Percentiles rank a stretch among this genome's conserved stretches.
Evolutionary conservation across 2,888 invertebrate species (phyloP).

Genomic region (Conomelus anceps): DNA sequence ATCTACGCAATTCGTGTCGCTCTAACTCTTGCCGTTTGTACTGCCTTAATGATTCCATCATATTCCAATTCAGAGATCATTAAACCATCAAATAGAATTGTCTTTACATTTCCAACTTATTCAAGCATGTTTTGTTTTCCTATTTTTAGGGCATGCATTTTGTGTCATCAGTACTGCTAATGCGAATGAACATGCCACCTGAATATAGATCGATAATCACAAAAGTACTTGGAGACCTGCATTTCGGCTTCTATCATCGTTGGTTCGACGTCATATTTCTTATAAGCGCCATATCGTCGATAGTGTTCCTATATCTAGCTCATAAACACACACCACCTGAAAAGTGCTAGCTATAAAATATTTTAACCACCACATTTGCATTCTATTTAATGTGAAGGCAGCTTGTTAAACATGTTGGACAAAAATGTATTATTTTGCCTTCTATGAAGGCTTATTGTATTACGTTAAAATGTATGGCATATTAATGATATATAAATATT

Average conservation of each 20-base stretch:
- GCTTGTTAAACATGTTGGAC: neutral
- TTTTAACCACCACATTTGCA: neutral
- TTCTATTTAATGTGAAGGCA: neutral
- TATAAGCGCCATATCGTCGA: slow-evolving; percentile 91
- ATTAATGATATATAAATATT: neutral
- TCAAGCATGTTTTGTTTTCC: neutral
- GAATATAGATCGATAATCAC: slow-evolving; percentile 92
- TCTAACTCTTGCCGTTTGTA: no score
- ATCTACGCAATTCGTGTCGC: no score
- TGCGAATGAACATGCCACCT: slow-evolving; percentile 99
- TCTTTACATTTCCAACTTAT: no score
- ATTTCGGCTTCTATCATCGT: slow-evolving; percentile 98
- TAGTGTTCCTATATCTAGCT: slow-evolving; percentile 90
- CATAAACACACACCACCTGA: slow-evolving; percentile 69
- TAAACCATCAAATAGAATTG: no score
- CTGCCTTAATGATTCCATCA: no score
- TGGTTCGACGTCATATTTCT: slow-evolving; percentile 99
- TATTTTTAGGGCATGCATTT: slow-evolving; percentile 92
- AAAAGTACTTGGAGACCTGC: slow-evolving; percentile 89
- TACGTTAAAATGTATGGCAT: neutral
- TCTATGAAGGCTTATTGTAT: neutral
- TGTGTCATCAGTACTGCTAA: slow-evolving; percentile 91
- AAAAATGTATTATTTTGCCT: neutral
- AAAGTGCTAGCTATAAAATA: slow-evolving; percentile 18
- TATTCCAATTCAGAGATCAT: no score